Evolutionary conservation across 2,797 vertebrate species (phyloP), one percentile per base, ranked within the genome.

Genomic region (Corythornis leucogaster): DNA sequence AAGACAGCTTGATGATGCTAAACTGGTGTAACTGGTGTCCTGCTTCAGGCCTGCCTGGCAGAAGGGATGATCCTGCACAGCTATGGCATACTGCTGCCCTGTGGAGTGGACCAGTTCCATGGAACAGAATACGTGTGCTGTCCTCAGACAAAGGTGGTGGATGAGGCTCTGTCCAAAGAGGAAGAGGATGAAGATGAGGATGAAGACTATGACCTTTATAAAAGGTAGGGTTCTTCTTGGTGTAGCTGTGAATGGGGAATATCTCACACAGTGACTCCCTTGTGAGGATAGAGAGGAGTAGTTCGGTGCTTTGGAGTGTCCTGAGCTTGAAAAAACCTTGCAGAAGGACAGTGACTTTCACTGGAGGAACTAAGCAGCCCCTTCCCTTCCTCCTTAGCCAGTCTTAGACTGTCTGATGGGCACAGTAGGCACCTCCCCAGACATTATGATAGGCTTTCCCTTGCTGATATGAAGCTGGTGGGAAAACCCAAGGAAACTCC

Each of bases 51-150:
- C 35, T 99, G 99, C 57, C 94, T 98, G 93, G 98, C 98, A 31
- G 98, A 98, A 87, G 97, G 98, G 64, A 98, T 98, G 98, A 97
- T 98, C 90, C 97, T 99, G 73, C 98, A 99, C 96, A 99, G 98
- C 96, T 99, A 99, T 0, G 99, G 99, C 69, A 99, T 99, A 98
- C 97, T 99, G 94, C 97, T 99, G 85, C 99, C 99, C 67, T 99
- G 99, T 1, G 99, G 98, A 28, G 98, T 99, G 1, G 98, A 99
- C 97, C 98, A 98, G 97, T 99, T 99, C 98, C 98, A 98, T 0
- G 99, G 99, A 79, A 99, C 99, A 0, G 99, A 99, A 66, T 99
- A 99, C 1, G 99, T 99, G 4, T 99, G 99, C 97, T 99, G 99
- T 96, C 99, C 99, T 58, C 97, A 96, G 71, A 96, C 97, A 4